Base-by-base conservation (phyloP, 2,888 invertebrate genomes). In the Lapara coniferarum region DNA sequence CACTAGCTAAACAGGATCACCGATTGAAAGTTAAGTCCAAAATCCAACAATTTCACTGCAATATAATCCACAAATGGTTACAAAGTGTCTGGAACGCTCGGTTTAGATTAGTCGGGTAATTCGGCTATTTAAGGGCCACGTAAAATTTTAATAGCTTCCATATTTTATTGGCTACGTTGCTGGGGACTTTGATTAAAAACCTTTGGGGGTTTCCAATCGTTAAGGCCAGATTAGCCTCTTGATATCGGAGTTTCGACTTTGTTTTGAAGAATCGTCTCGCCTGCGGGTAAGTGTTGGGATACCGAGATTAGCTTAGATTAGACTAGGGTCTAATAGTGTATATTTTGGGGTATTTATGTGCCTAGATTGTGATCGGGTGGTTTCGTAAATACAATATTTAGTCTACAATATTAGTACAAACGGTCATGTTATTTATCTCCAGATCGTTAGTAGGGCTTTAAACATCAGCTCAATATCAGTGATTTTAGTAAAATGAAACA, bases 111-210 rank as follows among this genome's bases (percentile, higher is more conserved):
- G 71, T 67, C 70, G 72, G 73, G 75, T 75, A 75, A 80, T 77
- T 77, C 66, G 58, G 55, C 67, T 71, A 71, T 80, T 81, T 78
- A 76, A 74, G 73, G 77, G 76, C 81, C 86, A 86, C 86, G 85
- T 87, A 86, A 86, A 84, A 84, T 83, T 84, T 86, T 85, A 84
- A 86, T 82, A 76, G 82, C 69, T 66, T 70, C 78, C 76, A 85
- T 87, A 85, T 83, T 85, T 86, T 85, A 87, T 81, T 79, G 76
- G 77, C 16, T 68, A 63, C 49, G 49, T 73, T 77, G 74, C 66
- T 77, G 75, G 72, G 70, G 66, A 74, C 78, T 80, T 84, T 85
- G 86, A 87, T 85, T 85, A 84, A 84, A 83, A 81, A 80, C 78
- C 80, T 80, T 77, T 74, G 71, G 73, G 77, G 75, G 77, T 78